Evolutionary conservation across 2,888 invertebrate genomes (phyloP), one percentile per base, ranked within the genome.

Genomic region (Podotricha telesiphe): DNA sequence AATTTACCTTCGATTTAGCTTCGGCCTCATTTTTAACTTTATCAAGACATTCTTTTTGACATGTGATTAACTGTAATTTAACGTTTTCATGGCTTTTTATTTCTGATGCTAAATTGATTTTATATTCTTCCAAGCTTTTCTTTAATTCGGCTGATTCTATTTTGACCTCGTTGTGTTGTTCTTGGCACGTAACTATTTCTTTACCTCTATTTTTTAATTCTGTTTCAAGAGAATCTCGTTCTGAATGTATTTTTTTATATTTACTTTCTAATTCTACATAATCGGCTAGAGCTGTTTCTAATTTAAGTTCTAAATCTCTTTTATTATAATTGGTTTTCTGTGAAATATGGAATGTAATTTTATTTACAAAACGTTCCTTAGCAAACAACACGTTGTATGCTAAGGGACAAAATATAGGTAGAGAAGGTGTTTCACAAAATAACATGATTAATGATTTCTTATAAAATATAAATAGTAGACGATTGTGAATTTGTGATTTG

Each of bases 251-350:
- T 51, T 86, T 85, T 75, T 89, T 91, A 63, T 86, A 80, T 74
- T 86, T 86, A 47, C 88, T 85, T 71, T 94, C 93, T 75, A 94
- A 86, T 51, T 93, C 91, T 34, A 94, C 88, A 73, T 93, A 94
- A 74, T 94, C 94, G 66, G 93, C 87, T 71, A 94, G 79, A 0
- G 94, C 85, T 68, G 93, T 89, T 79, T 94, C 83, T 47, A 94
- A 82, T 82, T 95, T 94, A 1, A 89, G 78, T 79, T 95, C 94
- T 22, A 95, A 78, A 58, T 93, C 86, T 79, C 94, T 93, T 86
- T 76, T 94, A 86, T 80, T 93, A 88, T 72, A 93, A 82, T 80
- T 94, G 89, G 74, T 88, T 62, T 79, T 82, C 86, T 89, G 76
- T 28, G 79, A 78, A 70, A 45, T 45, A 6, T 34, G 10, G 3